Base-by-base conservation (phyloP, 1,140 invertebrate genomes). In the Cecropterus lyciades region DNA sequence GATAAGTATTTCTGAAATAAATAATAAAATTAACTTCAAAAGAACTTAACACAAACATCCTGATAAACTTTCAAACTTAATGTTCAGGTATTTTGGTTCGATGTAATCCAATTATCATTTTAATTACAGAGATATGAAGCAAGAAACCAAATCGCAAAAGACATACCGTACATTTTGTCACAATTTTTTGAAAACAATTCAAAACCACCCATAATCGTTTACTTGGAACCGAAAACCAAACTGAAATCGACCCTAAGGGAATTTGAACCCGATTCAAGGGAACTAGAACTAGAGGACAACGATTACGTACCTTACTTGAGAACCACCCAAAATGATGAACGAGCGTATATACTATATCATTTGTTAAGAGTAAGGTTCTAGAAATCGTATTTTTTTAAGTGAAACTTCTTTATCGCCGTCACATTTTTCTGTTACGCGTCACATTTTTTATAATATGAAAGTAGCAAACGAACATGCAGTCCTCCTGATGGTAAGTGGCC, bases 331-430 rank as follows among this genome's bases (percentile, higher is more conserved):
- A 67, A 51, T 42, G 53, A 75, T 13, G 60, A 73, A 42, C 66
- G 67, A 15, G 69, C 69, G 0, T 75, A 75, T 27, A 48, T 77
- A 14, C 33, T 80, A 4, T 72, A 73, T 57, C 67, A 79, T 40
- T 24, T 75, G 9, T 56, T 79, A 51, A 65, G 79, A 48, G 77
- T 82, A 66, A 70, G 20, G 20, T 24, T 24, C 20, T 5, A 3
- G 20, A 24, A 24, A 24, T 3, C 1, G 20, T 24, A 24, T 24
- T n/a, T n/a, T n/a, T n/a, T n/a, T n/a, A n/a, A n/a, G n/a, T n/a
- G n/a, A n/a, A n/a, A n/a, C n/a, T n/a, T n/a, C n/a, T n/a, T n/a
- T n/a, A n/a, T n/a, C n/a, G n/a, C n/a, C n/a, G n/a, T n/a, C n/a
- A n/a, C n/a, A n/a, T n/a, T n/a, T n/a, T n/a, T n/a, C n/a, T n/a